These are phyloP conservation scores for Drosophila simulans DNA, from an alignment of 1,140 invertebrate genomes.

Conservation along the genomic window DNA sequence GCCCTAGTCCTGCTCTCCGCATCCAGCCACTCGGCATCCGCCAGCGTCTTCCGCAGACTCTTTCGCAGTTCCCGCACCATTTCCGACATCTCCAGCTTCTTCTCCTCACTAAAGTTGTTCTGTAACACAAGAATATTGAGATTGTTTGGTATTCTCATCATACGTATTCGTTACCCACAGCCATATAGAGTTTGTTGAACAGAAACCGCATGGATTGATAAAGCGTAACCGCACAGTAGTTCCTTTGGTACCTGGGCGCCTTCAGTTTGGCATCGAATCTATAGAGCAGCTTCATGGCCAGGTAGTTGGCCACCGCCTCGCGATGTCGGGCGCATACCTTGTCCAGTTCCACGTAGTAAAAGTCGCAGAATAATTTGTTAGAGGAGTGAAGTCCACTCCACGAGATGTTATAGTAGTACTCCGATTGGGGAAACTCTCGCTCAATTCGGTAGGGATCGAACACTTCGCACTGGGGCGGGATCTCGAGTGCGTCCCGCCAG, in stretches of 20 bases:
- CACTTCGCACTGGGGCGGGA: conserved; percentile 27
- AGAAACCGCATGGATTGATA: conserved; percentile 34
- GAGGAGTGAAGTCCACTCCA: conserved; percentile 44
- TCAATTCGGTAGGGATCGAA: background rate
- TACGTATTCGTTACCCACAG: background rate
- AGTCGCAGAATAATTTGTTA: conserved; percentile 27
- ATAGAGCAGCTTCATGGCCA: conserved; percentile 73
- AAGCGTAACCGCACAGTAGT: conserved; percentile 44
- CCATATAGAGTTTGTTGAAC: conserved; percentile 58
- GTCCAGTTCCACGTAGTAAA: conserved; percentile 52
- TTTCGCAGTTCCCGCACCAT: conserved; percentile 85
- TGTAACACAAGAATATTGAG: background rate
- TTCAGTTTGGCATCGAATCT: conserved; percentile 63
- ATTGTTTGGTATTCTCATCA: background rate
- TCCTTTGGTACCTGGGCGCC: conserved; percentile 77
- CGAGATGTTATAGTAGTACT: conserved; percentile 61
- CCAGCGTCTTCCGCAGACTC: conserved; percentile 87
- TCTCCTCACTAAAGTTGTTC: conserved; percentile 62
- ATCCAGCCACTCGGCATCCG: conserved; percentile 90
- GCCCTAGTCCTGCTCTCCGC: conserved; percentile 86
- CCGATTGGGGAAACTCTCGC: conserved; percentile 29
- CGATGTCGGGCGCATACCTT: conserved; percentile 56
- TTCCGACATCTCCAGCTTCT: conserved; percentile 32
- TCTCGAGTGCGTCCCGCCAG: conserved; percentile 49
- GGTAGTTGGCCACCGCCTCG: conserved; percentile 67